phyloP scores from a whole-genome alignment of 2,113 vertebrate species.

The Dolichotis patagonum region DNA sequence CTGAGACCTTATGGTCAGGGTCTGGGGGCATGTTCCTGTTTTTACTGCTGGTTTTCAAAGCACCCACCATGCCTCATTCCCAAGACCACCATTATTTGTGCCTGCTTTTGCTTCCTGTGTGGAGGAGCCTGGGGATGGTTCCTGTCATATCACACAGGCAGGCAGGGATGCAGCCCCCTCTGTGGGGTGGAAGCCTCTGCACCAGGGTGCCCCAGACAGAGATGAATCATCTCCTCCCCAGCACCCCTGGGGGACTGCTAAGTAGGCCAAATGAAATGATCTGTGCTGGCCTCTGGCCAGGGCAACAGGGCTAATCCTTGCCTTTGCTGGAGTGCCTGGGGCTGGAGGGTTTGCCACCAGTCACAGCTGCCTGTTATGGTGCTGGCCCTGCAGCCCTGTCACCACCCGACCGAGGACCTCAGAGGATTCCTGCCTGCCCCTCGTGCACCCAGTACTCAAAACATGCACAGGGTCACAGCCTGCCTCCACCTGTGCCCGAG shows the following conservation, averaged over 20 bases:
- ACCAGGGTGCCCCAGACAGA: conserved; percentile 64
- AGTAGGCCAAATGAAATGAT: conserved; percentile 80
- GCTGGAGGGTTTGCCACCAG: conserved; percentile 44
- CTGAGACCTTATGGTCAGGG: neutral
- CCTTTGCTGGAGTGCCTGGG: conserved; percentile 71
- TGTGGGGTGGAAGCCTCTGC: conserved; percentile 5
- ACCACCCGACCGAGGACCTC: rapidly evolving
- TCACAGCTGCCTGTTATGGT: rapidly evolving
- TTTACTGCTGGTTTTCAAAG: neutral
- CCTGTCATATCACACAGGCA: neutral
- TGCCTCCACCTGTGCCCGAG: rapidly evolving
- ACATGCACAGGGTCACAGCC: neutral
- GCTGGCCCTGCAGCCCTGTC: neutral
- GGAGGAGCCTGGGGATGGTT: neutral
- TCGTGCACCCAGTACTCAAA: neutral
- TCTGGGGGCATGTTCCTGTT: rapidly evolving
- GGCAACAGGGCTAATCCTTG: conserved; percentile 61
- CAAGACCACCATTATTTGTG: neutral
- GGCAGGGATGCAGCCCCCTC: conserved; percentile 24
- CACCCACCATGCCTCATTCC: neutral
- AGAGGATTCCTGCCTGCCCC: neutral
- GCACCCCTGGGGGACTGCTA: conserved; percentile 70
- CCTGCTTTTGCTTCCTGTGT: neutral
- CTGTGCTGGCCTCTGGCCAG: conserved; percentile 77
- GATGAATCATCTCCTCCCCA: conserved; percentile 60